A percentile compares a stretch with the other conserved stretches of the same genome.
phyloP scores from a whole-genome alignment of 1,140 invertebrate species.

The Hestina assimilis region DNA sequence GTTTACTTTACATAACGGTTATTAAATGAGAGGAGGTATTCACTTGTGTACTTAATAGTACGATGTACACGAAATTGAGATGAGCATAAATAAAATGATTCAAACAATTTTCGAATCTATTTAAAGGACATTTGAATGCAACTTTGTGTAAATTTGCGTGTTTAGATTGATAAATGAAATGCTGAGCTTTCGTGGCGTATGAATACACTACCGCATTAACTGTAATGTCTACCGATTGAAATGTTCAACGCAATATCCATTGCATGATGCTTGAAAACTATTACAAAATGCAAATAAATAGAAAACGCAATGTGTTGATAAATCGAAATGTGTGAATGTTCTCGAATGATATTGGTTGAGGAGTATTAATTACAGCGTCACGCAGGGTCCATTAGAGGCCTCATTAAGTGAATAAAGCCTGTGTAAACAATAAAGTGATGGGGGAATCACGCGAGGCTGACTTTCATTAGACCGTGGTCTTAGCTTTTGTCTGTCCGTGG shows the following conservation, averaged over 20 bases:
- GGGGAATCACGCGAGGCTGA: slow-evolving; percentile 63
- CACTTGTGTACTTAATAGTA: too few species aligned
- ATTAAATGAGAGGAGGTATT: slow-evolving; percentile 49
- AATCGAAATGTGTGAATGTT: slow-evolving; percentile 9
- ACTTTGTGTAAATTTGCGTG: slow-evolving; percentile 11
- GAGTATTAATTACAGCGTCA: slow-evolving; percentile 57
- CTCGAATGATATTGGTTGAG: slow-evolving; percentile 4
- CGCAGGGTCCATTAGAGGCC: slow-evolving; percentile 45
- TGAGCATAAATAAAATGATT: slow-evolving; percentile 6
- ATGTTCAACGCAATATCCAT: slow-evolving; percentile 7
- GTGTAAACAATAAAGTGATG: slow-evolving; percentile 57
- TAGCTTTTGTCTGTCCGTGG: slow-evolving; percentile 36
- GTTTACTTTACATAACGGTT: slow-evolving; percentile 57
- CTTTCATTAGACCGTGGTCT: slow-evolving; percentile 48
- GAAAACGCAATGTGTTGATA: slow-evolving; percentile 15
- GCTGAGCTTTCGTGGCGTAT: not conserved
- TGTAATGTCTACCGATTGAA: slow-evolving; percentile 4
- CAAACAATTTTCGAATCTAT: slow-evolving; percentile 9
- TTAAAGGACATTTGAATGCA: slow-evolving; percentile 13
- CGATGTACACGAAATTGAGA: not conserved
- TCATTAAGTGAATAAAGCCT: slow-evolving; percentile 61
- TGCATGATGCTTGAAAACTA: not conserved
- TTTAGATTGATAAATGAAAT: slow-evolving; percentile 6
- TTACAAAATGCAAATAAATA: not conserved
- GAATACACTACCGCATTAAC: slow-evolving; percentile 7